Conservation (phyloP, 1,140 invertebrate genomes). For the Aethina tumida region DNA sequence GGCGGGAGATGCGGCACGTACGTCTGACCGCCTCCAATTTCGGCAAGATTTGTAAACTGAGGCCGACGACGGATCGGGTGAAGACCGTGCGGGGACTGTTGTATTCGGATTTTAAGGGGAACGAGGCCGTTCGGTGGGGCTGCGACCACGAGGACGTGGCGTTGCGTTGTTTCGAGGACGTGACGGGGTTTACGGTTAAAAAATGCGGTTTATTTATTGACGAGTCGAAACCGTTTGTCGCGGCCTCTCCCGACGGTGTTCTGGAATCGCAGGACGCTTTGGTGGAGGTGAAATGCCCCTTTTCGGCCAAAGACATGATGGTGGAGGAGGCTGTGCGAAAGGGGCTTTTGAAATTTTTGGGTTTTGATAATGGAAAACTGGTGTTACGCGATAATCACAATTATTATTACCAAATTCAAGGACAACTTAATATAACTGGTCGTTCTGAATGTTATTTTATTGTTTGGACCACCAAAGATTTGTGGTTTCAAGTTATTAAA, state of each 20-base stretch:
- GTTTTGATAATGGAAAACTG: slow-evolving; percentile 13
- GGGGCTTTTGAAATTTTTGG: slow-evolving; percentile 14
- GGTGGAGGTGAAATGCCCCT: slow-evolving; percentile 22
- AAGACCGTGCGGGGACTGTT: slow-evolving; percentile 18
- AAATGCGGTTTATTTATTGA: slow-evolving; percentile 16
- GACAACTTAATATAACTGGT: slow-evolving; percentile 30
- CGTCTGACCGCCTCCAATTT: slow-evolving; percentile 28
- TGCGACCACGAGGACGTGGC: slow-evolving; percentile 15
- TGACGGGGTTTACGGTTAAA: slow-evolving; percentile 11
- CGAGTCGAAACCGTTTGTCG: slow-evolving; percentile 17
- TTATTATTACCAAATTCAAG: slow-evolving; percentile 30
- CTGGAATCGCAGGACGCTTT: slow-evolving; percentile 14
- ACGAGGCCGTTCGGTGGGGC: slow-evolving; percentile 15
- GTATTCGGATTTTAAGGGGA: slow-evolving; percentile 15
- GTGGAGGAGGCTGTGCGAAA: slow-evolving; percentile 15
- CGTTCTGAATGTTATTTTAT: slow-evolving; percentile 35
- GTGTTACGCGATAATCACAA: slow-evolving; percentile 19
- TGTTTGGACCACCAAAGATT: slow-evolving; percentile 31
- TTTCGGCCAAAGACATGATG: slow-evolving; percentile 11
- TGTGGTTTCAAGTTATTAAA: slow-evolving; percentile 14
- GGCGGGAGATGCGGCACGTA: slow-evolving; percentile 16
- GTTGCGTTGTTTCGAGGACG: slow-evolving; percentile 9
- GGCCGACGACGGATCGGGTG: slow-evolving; percentile 13
- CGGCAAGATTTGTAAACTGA: slow-evolving; percentile 21
- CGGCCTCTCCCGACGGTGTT: slow-evolving; percentile 20